These are phyloP conservation scores for Corynorhinus townsendii DNA, from an alignment of 2,113 vertebrate genomes.

Conservation along the genomic window DNA sequence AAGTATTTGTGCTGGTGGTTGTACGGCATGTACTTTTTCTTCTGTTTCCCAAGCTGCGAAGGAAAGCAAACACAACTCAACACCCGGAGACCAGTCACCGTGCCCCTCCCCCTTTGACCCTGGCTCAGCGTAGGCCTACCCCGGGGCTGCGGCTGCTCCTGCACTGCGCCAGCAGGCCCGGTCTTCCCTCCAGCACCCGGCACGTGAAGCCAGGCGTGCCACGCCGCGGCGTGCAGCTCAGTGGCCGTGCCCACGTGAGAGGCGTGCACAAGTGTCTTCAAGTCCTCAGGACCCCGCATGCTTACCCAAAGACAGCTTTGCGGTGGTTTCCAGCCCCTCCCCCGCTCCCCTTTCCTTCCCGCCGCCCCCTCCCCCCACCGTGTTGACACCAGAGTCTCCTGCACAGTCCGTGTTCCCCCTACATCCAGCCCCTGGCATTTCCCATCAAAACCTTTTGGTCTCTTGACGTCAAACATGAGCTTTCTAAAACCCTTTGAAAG, in stretches of 20 bases:
- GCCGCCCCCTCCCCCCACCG: background rate
- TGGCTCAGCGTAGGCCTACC: background rate
- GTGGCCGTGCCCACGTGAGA: fast-evolving
- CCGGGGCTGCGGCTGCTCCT: background rate
- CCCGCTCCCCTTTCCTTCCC: background rate
- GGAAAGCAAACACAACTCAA: background rate
- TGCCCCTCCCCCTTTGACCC: fast-evolving
- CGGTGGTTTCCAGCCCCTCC: background rate
- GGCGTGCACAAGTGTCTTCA: fast-evolving
- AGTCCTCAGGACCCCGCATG: background rate
- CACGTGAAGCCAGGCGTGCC: background rate
- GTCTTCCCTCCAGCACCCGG: background rate
- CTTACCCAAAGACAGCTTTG: background rate
- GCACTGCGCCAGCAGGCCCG: background rate
- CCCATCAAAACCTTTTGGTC: background rate
- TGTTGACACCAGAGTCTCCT: background rate
- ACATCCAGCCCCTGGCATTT: background rate
- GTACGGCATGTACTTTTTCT: conserved; percentile 89
- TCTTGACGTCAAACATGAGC: background rate
- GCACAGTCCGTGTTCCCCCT: background rate
- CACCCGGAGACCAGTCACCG: fast-evolving
- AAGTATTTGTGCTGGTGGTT: conserved; percentile 90
- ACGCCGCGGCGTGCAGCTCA: fast-evolving
- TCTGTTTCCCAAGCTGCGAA: conserved; percentile 84
- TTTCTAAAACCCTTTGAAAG: background rate